Percentiles rank a stretch among this genome's conserved stretches.
These are phyloP conservation scores for Rugalucina vietnamica DNA, from an alignment of 2,888 invertebrate species.

Conservation along the genomic window DNA sequence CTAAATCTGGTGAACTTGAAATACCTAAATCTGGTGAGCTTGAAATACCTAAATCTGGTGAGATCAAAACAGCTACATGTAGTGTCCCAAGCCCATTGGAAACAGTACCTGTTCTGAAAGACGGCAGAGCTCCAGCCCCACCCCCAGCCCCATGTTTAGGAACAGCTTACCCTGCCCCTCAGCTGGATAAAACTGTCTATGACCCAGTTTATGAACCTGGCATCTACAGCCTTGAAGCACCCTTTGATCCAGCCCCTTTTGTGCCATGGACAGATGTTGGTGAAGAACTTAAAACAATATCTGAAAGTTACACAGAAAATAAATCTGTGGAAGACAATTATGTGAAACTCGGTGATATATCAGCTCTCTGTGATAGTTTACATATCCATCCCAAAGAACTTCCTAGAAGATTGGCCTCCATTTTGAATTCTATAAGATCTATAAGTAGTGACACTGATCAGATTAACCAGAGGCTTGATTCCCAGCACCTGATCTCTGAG, in stretches of 20 bases:
- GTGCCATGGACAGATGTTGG: background rate
- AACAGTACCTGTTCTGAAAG: too few relatives aligned
- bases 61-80: background rate
- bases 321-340: background rate
- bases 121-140: background rate
- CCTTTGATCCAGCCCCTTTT: constrained; percentile 54
- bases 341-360: background rate
- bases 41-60: background rate
- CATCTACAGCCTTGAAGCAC: background rate
- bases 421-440: constrained; percentile 34
- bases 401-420: constrained; percentile 47
- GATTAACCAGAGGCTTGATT: constrained; percentile 26
- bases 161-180: background rate
- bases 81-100: too few relatives aligned
- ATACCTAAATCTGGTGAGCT: background rate
- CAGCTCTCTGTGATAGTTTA: constrained; percentile 52
- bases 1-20: background rate
- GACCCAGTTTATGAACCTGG: background rate
- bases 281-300: background rate
- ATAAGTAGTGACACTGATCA: background rate
- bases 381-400: constrained; percentile 53
- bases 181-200: background rate
- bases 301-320: background rate
- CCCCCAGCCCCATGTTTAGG: background rate
- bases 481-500: constrained; percentile 34